A percentile compares a stretch with the other conserved stretches of the same genome.
Evolutionary conservation across 2,797 vertebrate species (phyloP).

Genomic region (Cyprinella venusta): DNA sequence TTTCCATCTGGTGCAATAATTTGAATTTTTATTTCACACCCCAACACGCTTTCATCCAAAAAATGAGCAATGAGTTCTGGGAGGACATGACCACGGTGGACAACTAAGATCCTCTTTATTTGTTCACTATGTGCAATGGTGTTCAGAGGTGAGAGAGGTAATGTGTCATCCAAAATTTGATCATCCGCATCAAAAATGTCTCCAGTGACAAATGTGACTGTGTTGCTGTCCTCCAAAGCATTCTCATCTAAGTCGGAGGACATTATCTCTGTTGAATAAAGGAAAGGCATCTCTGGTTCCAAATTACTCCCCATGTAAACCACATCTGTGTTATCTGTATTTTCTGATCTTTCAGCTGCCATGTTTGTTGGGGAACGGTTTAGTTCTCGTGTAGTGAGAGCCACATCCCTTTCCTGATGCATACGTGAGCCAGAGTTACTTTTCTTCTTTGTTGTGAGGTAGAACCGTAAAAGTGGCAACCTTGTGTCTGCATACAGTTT

Average conservation of each 20-base stretch:
- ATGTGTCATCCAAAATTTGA: conserved; percentile 36
- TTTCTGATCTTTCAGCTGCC: not conserved
- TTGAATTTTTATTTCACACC: conserved; percentile 9
- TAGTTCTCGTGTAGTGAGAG: not conserved
- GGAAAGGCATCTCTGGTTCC: no score
- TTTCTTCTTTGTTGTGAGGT: no score
- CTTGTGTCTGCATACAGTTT: no score
- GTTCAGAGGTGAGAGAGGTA: conserved; percentile 17
- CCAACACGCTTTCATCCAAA: conserved; percentile 31
- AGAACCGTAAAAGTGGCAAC: no score
- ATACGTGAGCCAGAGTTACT: no score
- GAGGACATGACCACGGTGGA: conserved; percentile 39
- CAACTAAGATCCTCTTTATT: conserved; percentile 35
- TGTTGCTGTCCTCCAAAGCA: conserved; percentile 22
- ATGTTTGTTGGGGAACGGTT: not conserved
- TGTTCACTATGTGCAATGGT: not conserved
- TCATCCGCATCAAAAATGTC: conserved; percentile 7
- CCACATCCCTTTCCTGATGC: not conserved
- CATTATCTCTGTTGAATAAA: no score
- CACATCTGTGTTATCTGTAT: no score
- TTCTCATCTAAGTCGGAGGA: no score
- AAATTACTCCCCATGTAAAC: no score
- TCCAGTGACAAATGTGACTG: conserved; percentile 5
- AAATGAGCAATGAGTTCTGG: conserved; percentile 42
- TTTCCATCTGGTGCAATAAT: conserved; percentile 32